phyloP scores from a whole-genome alignment of 2,888 invertebrate genomes.

The Dasysyrphus tricinctus region DNA sequence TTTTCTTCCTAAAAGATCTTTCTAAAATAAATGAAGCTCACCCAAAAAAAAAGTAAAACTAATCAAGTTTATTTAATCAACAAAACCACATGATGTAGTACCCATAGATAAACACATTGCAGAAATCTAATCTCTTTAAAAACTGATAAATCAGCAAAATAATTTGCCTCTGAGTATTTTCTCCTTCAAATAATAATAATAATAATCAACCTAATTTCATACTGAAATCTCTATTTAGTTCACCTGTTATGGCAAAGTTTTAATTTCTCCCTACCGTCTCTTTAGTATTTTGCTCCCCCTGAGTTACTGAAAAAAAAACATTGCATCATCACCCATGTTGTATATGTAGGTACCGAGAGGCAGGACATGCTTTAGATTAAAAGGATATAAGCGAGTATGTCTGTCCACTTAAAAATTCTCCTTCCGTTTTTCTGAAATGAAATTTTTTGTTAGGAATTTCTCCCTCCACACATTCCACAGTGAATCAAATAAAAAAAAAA shows the following conservation, averaged over 20 bases:
- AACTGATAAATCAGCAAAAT: background rate
- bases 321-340: constrained; percentile 10
- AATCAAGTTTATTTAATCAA: background rate
- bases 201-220: constrained; percentile 50
- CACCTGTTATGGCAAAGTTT: constrained; percentile 53
- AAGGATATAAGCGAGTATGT: constrained; percentile 45
- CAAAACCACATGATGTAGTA: background rate
- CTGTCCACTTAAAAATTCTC: constrained; percentile 52
- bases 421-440: constrained; percentile 48
- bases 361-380: constrained; percentile 53
- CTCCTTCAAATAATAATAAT: background rate
- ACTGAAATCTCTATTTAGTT: constrained; percentile 52
- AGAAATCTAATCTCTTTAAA: background rate
- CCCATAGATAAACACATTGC: background rate
- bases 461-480: constrained; percentile 3
- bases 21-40: too few relatives aligned
- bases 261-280: constrained; percentile 20
- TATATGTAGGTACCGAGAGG: background rate
- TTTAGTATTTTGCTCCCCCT: background rate
- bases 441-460: constrained; percentile 44
- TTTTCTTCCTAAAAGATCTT: too few relatives aligned
- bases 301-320: background rate
- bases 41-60: background rate
- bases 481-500: background rate
- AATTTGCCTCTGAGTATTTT: background rate